These are phyloP conservation scores for Himalopsyche japonica DNA, from an alignment of 2,888 invertebrate species.

Conservation along the genomic window DNA sequence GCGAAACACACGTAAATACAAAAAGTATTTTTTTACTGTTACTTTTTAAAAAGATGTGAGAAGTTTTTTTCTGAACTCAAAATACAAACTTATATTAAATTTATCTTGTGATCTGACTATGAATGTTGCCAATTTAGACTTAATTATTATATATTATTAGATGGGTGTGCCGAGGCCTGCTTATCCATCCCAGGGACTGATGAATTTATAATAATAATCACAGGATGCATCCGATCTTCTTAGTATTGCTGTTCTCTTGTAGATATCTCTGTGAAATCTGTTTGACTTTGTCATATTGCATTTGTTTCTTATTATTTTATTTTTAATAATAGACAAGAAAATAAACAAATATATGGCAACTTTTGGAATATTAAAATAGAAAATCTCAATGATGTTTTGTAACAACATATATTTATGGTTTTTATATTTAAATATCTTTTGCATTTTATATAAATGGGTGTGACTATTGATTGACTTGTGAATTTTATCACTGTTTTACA, in stretches of 20 bases:
- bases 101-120: slow-evolving; percentile 8
- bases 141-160: background rate
- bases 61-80: background rate
- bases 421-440: slow-evolving; percentile 33
- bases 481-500: slow-evolving; percentile 64
- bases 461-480: slow-evolving; percentile 41
- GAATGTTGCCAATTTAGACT: slow-evolving; percentile 29
- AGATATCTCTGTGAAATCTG: background rate
- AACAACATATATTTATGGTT: slow-evolving; percentile 5
- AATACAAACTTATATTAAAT: slow-evolving; percentile 7
- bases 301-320: background rate
- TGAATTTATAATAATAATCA: background rate
- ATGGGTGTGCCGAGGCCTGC: background rate
- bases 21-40: slow-evolving; percentile 6
- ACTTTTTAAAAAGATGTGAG: background rate
- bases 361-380: background rate
- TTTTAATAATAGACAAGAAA: background rate
- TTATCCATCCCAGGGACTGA: background rate
- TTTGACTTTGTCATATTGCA: background rate
- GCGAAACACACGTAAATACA: background rate
- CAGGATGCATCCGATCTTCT: background rate
- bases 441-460: slow-evolving; percentile 35
- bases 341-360: background rate
- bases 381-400: background rate
- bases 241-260: slow-evolving; percentile 3